Percentiles rank a stretch among this genome's conserved stretches.
These are phyloP conservation scores for Drosophila flavopinicola DNA, from an alignment of 2,888 invertebrate genomes.

Conservation along the genomic window DNA sequence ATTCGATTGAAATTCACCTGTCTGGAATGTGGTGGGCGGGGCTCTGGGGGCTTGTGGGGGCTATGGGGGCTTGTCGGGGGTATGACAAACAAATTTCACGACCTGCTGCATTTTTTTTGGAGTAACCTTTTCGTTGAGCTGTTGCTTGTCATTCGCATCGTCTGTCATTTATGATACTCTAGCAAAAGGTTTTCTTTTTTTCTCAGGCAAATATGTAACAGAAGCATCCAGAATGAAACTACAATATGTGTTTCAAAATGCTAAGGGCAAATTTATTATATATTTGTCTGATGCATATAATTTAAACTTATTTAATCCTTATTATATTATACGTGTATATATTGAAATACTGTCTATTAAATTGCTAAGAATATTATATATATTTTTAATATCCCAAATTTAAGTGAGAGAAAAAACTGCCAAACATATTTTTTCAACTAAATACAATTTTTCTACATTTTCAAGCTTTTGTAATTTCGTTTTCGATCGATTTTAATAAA, in stretches of 20 bases:
- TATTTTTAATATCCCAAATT: too few relatives aligned
- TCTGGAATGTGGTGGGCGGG: background rate
- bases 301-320: too few relatives aligned
- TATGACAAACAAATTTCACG: slow-evolving; percentile 31
- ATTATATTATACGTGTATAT: too few relatives aligned
- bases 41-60: background rate
- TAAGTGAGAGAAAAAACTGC: too few relatives aligned
- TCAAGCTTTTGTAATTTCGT: background rate
- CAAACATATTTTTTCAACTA: too few relatives aligned
- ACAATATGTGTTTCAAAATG: too few relatives aligned
- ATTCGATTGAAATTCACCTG: slow-evolving; percentile 37
- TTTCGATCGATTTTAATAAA: too few relatives aligned
- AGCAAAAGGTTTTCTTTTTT: background rate
- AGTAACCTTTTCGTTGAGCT: slow-evolving; percentile 1
- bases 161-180: slow-evolving; percentile 20
- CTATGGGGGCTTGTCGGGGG: background rate
- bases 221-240: background rate
- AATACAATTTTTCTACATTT: background rate
- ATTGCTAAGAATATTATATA: too few relatives aligned
- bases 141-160: slow-evolving; percentile 15
- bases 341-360: too few relatives aligned
- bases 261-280: too few relatives aligned
- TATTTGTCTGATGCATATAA: too few relatives aligned
- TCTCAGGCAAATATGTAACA: background rate
- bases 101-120: slow-evolving; percentile 6